phyloP scores from a whole-genome alignment of 1,140 invertebrate species.

The Drosophila azteca region DNA sequence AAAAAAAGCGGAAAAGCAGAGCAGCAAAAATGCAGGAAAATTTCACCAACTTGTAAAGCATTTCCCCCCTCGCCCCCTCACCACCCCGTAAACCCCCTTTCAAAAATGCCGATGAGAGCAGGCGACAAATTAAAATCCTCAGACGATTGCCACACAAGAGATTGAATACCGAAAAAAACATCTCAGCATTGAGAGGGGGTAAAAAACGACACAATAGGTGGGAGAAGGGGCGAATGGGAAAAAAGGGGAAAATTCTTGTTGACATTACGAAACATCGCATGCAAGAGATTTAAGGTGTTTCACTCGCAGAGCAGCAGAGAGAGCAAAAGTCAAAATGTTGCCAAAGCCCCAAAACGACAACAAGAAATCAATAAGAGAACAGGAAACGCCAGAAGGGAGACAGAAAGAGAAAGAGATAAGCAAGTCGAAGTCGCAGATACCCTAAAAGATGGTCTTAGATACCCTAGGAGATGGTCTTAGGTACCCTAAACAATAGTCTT shows the following conservation, averaged over 20 bases:
- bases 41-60: slow-evolving; percentile 77
- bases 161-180: too few relatives aligned
- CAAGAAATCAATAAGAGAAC: slow-evolving; percentile 40
- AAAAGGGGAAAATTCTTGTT: slow-evolving; percentile 39
- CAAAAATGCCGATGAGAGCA: slow-evolving; percentile 18
- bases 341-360: slow-evolving; percentile 30
- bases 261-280: slow-evolving; percentile 51
- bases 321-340: slow-evolving; percentile 33
- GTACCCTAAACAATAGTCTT: too few relatives aligned
- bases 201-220: not conserved
- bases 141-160: slow-evolving; percentile 39
- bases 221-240: not conserved
- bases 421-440: too few relatives aligned
- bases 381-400: not conserved
- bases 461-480: too few relatives aligned
- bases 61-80: slow-evolving; percentile 32
- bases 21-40: slow-evolving; percentile 36
- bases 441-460: too few relatives aligned
- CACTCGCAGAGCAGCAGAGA: not conserved
- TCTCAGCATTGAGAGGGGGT: slow-evolving; percentile 1
- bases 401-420: too few relatives aligned
- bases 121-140: slow-evolving; percentile 68
- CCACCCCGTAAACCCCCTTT: not conserved
- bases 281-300: slow-evolving; percentile 29
- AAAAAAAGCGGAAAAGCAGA: slow-evolving; percentile 13